phyloP scores from a whole-genome alignment of 2,888 invertebrate species.

The Bombylius discolor region DNA sequence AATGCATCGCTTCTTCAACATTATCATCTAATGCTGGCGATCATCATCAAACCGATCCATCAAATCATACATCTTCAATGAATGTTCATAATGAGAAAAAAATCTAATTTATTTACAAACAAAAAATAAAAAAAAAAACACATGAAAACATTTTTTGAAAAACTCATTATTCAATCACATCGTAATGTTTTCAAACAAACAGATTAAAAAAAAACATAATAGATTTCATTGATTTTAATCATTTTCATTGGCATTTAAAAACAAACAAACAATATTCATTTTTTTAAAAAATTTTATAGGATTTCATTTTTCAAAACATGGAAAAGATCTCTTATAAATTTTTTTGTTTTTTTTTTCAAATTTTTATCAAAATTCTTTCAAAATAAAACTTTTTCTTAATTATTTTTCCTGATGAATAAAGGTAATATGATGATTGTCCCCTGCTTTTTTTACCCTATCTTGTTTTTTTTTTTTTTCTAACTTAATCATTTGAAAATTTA shows the following conservation, averaged over 20 bases:
- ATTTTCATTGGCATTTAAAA: neutral
- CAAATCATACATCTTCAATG: slow-evolving; percentile 8
- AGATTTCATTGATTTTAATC: neutral
- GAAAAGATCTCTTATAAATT: neutral
- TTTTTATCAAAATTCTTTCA: neutral
- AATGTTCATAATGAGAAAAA: slow-evolving; percentile 8
- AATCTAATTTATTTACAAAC: slow-evolving; percentile 1
- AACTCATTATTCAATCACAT: too few relatives aligned
- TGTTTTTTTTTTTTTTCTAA: neutral
- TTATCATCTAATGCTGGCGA: slow-evolving; percentile 10
- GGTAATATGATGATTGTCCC: neutral
- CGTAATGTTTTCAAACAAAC: neutral
- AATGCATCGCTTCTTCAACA: slow-evolving; percentile 4
- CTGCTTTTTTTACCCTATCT: neutral
- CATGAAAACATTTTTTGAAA: too few relatives aligned
- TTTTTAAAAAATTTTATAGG: too few relatives aligned
- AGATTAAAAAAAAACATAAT: neutral
- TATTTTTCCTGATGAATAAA: neutral
- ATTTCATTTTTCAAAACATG: too few relatives aligned
- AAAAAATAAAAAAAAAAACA: neutral
- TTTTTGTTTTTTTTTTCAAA: neutral
- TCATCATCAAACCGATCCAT: slow-evolving; percentile 9
- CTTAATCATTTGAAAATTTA: too few relatives aligned
- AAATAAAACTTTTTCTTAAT: too few relatives aligned
- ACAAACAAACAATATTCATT: too few relatives aligned